Evolutionary conservation across 2,113 vertebrate species (phyloP).

Genomic region (Cryptomyrus ogoouensis): DNA sequence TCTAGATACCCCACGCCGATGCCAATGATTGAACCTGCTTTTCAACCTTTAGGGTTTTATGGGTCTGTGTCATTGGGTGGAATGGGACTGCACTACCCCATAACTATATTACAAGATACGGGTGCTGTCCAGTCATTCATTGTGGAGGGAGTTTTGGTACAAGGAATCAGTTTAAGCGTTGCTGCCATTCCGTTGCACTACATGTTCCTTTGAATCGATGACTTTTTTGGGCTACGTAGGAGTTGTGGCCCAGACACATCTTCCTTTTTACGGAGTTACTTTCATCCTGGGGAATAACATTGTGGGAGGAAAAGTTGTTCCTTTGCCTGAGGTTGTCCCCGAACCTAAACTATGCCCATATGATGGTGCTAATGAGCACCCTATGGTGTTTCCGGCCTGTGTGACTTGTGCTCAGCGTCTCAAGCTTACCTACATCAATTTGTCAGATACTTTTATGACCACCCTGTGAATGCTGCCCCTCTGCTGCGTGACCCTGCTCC

Average conservation of each 20-base stretch:
- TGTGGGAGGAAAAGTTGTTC: too few species aligned
- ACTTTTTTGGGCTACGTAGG: not conserved
- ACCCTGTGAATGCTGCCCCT: too few species aligned
- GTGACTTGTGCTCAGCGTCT: too few species aligned
- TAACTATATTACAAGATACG: not conserved
- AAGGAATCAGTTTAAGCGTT: not conserved
- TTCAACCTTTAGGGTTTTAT: not conserved
- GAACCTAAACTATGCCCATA: too few species aligned
- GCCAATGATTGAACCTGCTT: not conserved
- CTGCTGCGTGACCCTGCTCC: too few species aligned
- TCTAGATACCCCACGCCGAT: not conserved
- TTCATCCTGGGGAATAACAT: not conserved
- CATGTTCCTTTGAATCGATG: not conserved
- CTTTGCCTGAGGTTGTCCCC: too few species aligned
- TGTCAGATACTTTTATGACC: too few species aligned
- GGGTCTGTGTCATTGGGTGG: not conserved
- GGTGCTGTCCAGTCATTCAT: not conserved
- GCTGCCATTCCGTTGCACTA: too few species aligned
- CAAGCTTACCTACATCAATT: too few species aligned
- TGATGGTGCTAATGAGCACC: too few species aligned
- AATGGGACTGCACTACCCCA: not conserved
- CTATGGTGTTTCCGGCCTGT: too few species aligned
- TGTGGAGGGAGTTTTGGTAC: not conserved
- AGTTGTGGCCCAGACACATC: not conserved
- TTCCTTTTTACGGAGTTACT: not conserved